Base-by-base conservation (phyloP, 2,113 vertebrate species). In the Irena cyanogastra region DNA sequence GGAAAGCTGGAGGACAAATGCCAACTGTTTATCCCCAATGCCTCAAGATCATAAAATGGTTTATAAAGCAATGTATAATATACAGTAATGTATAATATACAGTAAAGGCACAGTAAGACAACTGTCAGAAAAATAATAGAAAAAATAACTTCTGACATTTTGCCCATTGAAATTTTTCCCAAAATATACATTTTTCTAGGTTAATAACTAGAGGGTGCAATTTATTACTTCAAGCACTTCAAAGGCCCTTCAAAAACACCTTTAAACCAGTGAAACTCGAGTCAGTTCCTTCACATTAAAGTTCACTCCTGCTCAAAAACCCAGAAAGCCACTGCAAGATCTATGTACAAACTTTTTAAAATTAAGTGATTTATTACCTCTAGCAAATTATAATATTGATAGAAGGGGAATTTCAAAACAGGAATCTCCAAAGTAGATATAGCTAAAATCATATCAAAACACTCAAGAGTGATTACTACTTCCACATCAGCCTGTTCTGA, bases 161-260 rank as follows among this genome's bases (percentile, higher is more conserved):
- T 83, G 54, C 88, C 83, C 81, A 63, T 9, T 23, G 41, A 70
- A 90, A 44, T 87, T 88, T 80, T 85, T 74, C 92, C 92, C 75
- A 44, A 95, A 96, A 93, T 18, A 91, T 1, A 77, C 78, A 56
- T 83, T 95, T 95, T 90, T 86, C 71, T 93, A 83, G 93, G 74
- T 83, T 96, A 97, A 92, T 92, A 96, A 96, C 82, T 90, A 75
- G 87, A 97, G 75, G 85, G 84, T 95, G 93, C 95, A 88, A 68
- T 87, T 90, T 54, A 81, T 86, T 83, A 88, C 83, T 88, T 31
- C 33, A 70, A 83, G 71, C 75, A 94, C 95, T 97, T 96, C 91
- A 92, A 95, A 97, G 93, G 76, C 60, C 79, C 52, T 93, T 94
- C 94, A 96, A 24, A 92, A 94, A 83, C 90, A 89, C 90, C 87